Evolutionary conservation across 1,140 invertebrate species (phyloP).

Genomic region (Phymorhynchus buccinoides): DNA sequence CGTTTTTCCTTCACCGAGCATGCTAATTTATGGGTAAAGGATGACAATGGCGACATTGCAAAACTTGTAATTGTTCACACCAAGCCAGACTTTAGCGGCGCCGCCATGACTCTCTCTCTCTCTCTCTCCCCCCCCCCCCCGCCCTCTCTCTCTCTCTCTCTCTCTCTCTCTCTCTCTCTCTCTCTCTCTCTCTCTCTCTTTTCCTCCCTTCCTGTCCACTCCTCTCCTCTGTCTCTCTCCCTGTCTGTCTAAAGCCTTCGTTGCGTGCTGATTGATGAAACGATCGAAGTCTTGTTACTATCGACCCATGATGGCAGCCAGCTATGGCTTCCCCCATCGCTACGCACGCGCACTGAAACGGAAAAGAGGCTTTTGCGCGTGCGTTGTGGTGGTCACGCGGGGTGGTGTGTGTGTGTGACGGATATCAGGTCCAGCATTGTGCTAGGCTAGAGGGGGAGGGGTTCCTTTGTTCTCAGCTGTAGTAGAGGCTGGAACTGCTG

Average conservation of each 20-base stretch:
- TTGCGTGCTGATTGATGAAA: background rate
- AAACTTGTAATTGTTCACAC: background rate
- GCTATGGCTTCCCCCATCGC: background rate
- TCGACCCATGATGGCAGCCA: background rate
- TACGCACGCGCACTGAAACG: background rate
- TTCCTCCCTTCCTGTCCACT: background rate
- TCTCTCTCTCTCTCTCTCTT: background rate
- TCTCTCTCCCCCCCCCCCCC: background rate
- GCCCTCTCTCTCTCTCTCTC: background rate
- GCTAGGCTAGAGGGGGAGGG: too few species aligned
- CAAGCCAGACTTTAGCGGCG: background rate
- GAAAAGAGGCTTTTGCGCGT: background rate
- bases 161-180: background rate
- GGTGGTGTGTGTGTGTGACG: background rate
- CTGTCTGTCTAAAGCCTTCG: background rate
- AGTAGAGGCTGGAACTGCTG: too few species aligned
- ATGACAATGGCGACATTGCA: too few species aligned
- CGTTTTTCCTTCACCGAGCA: background rate
- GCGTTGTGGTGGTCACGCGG: background rate
- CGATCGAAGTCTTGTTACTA: slow-evolving; percentile 3
- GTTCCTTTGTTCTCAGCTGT: too few species aligned
- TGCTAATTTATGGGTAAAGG: too few species aligned
- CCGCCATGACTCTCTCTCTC: background rate
- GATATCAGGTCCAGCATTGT: too few species aligned
- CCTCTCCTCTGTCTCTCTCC: background rate